Base-by-base conservation (phyloP, 2,113 vertebrate genomes). In the Sprattus sprattus region DNA sequence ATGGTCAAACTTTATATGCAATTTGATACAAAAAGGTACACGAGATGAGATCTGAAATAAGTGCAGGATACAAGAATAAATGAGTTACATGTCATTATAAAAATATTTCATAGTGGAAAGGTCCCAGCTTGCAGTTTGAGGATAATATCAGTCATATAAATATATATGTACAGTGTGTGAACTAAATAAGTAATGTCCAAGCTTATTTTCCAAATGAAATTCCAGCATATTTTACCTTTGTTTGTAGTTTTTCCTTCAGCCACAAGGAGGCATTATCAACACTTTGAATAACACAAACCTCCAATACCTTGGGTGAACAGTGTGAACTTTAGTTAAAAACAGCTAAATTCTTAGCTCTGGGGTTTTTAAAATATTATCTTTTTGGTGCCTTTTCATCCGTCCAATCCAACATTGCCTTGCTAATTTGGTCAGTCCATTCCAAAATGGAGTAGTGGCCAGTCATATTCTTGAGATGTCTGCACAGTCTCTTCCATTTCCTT, bases 211-310 rank as follows among this genome's bases (percentile, higher is more conserved):
- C 47, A 49, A 71, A 25, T 71, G 16, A 84, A 82, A 85, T 47
- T 49, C 67, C 67, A 82, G 57, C 28, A 52, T 71, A 67, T 45
- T 80, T 84, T 52, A 87, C 20, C 57, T 71, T 71, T 71, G 64
- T 71, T 71, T 28, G n/a, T 71, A 71, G 64, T 7, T 47, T 28
- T 84, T 46, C 4, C 11, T 84, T 52, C 47, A 49, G 60, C 92
- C 92, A 88, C 90, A 84, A 89, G 89, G 81, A 86, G 86, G 88
- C 2, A 81, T 82, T 86, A 83, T 45, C 80, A 60, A 46, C 50
- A 5, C 32, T 10, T 46, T 28, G n/a, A 45, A 64, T 81, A 67
- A 4, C 20, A 80, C 20, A 49, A 25, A 1, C 46, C 0, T 20
- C 18, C 54, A 20, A 60, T 20, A 22, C 54, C 3, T 20, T 22